Conservation (phyloP, 1,140 invertebrate species). For the Aricia agestis region DNA sequence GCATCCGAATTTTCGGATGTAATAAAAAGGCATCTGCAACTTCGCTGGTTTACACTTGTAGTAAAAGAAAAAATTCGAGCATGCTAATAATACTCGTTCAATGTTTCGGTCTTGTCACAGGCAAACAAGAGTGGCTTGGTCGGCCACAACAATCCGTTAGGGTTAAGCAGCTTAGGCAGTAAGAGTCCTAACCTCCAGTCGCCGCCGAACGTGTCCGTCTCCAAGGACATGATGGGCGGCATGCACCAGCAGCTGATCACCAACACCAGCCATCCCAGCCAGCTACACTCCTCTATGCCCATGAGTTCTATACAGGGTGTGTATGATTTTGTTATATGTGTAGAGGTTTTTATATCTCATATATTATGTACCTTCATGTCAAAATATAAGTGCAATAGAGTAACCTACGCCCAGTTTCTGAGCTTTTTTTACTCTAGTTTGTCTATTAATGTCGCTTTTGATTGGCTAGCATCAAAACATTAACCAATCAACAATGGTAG, state of each 20-base stretch:
- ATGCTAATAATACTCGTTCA: conserved; percentile 56
- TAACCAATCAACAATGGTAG: no score
- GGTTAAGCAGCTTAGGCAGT: conserved; percentile 83
- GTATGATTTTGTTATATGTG: conserved; percentile 25
- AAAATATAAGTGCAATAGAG: no score
- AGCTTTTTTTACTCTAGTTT: no score
- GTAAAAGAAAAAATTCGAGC: conserved; percentile 6
- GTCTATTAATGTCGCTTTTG: no score
- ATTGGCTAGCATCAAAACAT: no score
- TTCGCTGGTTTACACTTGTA: background rate
- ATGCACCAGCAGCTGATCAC: conserved; percentile 76
- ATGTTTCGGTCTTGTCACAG: conserved; percentile 76
- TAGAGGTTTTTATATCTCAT: no score
- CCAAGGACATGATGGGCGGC: conserved; percentile 72
- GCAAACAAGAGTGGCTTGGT: conserved; percentile 84
- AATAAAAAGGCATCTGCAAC: no score
- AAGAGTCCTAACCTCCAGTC: conserved; percentile 90
- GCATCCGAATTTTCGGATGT: no score
- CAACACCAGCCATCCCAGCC: conserved; percentile 76
- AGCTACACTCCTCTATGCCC: conserved; percentile 72
- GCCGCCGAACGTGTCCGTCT: conserved; percentile 83
- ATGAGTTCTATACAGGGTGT: conserved; percentile 82
- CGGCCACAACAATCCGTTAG: conserved; percentile 80
- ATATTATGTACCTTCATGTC: no score
- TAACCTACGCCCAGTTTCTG: no score